phyloP scores from a whole-genome alignment of 2,797 vertebrate genomes.

The Tenualosa ilisha region DNA sequence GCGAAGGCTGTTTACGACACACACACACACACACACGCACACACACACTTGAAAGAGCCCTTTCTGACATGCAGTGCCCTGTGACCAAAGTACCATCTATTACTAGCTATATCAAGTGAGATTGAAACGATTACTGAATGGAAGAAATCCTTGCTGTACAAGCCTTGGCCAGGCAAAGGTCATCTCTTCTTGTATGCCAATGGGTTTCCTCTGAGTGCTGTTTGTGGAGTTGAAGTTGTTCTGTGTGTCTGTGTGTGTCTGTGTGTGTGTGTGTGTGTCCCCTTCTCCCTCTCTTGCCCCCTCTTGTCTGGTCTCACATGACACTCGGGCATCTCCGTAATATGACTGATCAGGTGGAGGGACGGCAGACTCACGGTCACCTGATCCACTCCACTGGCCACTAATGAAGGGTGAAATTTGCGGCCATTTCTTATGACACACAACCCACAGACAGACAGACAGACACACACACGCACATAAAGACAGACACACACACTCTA shows the following conservation, averaged over 20 bases:
- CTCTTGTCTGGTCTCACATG: background rate
- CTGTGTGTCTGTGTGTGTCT: too few species aligned
- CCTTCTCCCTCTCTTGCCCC: background rate
- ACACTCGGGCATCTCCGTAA: background rate
- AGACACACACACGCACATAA: background rate
- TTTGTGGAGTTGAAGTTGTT: too few species aligned
- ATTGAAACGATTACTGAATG: background rate
- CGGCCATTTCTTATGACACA: background rate
- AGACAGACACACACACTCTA: background rate
- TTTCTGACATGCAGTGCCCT: background rate
- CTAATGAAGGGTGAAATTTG: constrained; percentile 27
- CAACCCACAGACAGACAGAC: background rate
- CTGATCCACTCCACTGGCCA: background rate
- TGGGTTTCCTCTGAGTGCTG: too few species aligned
- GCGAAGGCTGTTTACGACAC: too few species aligned
- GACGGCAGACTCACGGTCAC: background rate
- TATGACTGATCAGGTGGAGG: background rate
- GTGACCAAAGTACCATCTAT: background rate
- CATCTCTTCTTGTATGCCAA: background rate
- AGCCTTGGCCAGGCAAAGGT: background rate
- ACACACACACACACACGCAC: too few species aligned
- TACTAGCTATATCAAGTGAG: background rate
- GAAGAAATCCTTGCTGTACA: background rate
- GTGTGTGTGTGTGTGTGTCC: too few species aligned
- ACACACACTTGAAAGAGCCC: too few species aligned